These are phyloP conservation scores for Sebastes taczanowskii DNA, from an alignment of 2,797 vertebrate species.

Conservation along the genomic window DNA sequence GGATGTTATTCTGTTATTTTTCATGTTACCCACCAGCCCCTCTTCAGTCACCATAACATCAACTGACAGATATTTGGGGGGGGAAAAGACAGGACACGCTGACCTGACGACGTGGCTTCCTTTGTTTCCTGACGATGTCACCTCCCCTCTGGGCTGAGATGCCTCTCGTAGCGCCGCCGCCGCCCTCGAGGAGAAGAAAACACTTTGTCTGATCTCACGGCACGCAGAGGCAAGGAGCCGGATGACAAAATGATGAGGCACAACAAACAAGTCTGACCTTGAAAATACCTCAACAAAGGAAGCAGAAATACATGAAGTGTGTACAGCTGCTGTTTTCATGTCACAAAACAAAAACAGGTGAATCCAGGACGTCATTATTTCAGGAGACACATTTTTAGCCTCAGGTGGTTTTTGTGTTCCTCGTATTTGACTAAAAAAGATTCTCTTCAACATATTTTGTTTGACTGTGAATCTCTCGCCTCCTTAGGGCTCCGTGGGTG, in stretches of 20 bases:
- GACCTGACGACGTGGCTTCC: conserved; percentile 7
- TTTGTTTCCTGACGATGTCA: conserved; percentile 8
- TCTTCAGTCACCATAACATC: neutral
- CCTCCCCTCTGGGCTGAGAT: conserved; percentile 24
- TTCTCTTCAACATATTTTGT: neutral
- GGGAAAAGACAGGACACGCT: neutral
- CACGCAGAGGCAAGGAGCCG: neutral
- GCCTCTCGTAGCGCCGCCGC: neutral
- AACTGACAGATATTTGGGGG: conserved; percentile 11
- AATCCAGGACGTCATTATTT: neutral
- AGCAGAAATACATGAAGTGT: neutral
- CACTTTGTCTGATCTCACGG: neutral
- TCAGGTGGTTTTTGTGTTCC: neutral
- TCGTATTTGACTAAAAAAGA: neutral
- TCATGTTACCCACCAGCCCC: neutral
- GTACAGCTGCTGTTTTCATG: neutral
- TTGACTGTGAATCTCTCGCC: neutral
- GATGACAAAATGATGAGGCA: conserved; percentile 11
- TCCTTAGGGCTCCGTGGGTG: neutral
- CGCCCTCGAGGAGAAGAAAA: neutral
- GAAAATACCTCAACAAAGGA: neutral
- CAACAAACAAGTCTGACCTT: conserved; percentile 1
- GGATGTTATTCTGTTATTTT: neutral
- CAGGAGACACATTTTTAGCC: neutral
- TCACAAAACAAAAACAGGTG: neutral